These are phyloP conservation scores for Myotis brandtii DNA, from an alignment of 2,113 vertebrate genomes.

Conservation along the genomic window DNA sequence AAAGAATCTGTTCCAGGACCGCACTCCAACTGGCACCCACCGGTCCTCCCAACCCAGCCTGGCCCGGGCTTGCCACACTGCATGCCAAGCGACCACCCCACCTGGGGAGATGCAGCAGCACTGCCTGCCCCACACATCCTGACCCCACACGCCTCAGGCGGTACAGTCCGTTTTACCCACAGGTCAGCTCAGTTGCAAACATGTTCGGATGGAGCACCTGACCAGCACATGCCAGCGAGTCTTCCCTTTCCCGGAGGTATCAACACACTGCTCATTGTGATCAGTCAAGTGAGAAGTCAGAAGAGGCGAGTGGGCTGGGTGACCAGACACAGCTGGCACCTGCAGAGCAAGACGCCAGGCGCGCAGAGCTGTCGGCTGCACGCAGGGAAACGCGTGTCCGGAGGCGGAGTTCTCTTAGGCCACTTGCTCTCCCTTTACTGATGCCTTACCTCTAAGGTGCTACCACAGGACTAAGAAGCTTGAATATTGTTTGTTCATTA, in stretches of 20 bases:
- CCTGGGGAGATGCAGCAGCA: not conserved
- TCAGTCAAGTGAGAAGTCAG: not conserved
- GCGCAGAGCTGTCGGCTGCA: not conserved
- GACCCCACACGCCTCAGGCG: not conserved
- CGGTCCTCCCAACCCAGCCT: not conserved
- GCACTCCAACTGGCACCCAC: not conserved
- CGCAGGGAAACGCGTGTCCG: not conserved
- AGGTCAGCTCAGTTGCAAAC: not conserved
- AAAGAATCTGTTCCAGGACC: not conserved
- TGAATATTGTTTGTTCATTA: not conserved
- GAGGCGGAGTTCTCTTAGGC: not conserved
- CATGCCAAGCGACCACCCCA: not conserved
- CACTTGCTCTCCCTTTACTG: not conserved
- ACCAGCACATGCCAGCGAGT: not conserved
- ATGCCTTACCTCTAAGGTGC: not conserved
- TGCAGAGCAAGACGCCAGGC: not conserved
- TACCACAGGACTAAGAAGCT: not conserved
- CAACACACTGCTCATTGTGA: not conserved
- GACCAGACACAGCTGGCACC: not conserved
- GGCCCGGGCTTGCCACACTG: not conserved
- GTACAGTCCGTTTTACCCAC: not conserved
- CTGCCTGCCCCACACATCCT: not conserved
- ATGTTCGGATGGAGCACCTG: not conserved
- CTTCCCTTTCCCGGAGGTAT: not conserved
- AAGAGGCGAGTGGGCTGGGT: not conserved